Conservation (phyloP, 2,113 vertebrate species). For the Todiramphus saurophagus region DNA sequence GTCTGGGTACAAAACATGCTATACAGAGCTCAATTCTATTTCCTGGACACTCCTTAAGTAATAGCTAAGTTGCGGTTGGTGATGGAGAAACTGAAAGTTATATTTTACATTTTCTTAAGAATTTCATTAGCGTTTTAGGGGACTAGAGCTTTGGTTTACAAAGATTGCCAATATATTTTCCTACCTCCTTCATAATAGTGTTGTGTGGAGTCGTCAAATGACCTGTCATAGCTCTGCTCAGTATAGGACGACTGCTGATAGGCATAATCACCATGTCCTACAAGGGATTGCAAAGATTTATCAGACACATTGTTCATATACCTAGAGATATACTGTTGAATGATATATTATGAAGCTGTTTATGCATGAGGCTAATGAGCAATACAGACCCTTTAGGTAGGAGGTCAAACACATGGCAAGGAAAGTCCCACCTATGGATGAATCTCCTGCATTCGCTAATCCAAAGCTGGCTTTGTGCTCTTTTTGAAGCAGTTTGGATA, state of each 20-base stretch:
- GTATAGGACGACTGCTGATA: conserved; percentile 92
- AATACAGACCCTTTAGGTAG: background rate
- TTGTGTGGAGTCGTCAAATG: conserved; percentile 91
- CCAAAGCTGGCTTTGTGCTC: background rate
- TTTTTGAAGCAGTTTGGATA: background rate
- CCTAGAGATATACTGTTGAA: background rate
- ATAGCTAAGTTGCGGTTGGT: background rate
- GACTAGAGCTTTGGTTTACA: background rate
- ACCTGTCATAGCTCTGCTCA: conserved; percentile 91
- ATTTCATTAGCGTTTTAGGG: background rate
- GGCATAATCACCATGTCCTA: conserved; percentile 90
- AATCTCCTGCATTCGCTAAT: background rate
- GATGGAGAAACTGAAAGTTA: background rate
- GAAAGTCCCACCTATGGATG: background rate
- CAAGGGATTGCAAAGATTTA: background rate
- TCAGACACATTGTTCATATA: background rate
- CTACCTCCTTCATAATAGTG: conserved; percentile 96
- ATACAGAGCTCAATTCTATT: background rate
- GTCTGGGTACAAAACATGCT: background rate
- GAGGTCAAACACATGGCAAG: background rate
- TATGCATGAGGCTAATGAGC: background rate
- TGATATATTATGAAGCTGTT: background rate
- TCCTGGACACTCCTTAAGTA: background rate
- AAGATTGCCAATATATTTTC: background rate
- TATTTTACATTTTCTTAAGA: background rate